Evolutionary conservation across 2,113 vertebrate genomes (phyloP), one percentile per base, ranked within the genome.

Genomic region (Nothoprocta perdicaria): DNA sequence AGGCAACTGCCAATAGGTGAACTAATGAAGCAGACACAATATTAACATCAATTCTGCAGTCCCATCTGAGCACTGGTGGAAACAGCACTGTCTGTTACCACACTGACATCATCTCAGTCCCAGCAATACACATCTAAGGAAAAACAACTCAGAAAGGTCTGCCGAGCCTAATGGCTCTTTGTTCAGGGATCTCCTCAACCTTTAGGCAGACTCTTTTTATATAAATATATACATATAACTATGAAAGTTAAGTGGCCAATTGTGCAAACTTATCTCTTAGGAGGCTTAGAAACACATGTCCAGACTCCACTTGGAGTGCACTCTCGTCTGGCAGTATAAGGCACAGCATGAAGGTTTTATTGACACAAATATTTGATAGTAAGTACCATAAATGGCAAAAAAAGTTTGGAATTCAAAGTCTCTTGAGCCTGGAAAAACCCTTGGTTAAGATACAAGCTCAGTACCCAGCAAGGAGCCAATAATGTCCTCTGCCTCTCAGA

Each of bases 1-100:
- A 95, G 82, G 67, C 92, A 84, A 93, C 48, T 92, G 96, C 92
- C 92, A 95, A 82, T 84, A 94, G 96, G 94, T 97, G 96, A 95
- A 80, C 89, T 95, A 94, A 95, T 29, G 60, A 90, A 96, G 91
- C 84, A 92, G 91, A 86, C 80, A 87, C 91, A 95, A 82, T 67
- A 60, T 26, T 82, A 88, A 77, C 31, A 11, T 92, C 86, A 82
- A 26, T 81, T 88, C 85, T 84, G 81, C 83, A 58, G 26, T 26
- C 58, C 73, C 0, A 4, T 66, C 57, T 72, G 77, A 86, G 38
- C 1, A 1, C 40, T 48, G 52, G 38, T 33, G 61, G n/a, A 50
- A 92, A 84, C 26, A 4, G 12, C 14, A 52, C 50, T 75, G 66
- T 38, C 73, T 71, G 31, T 79, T 79, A 86, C 91, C 82, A 63